Evolutionary conservation across 2,797 vertebrate species (phyloP).

Genomic region (Brotogeris chrysoptera): DNA sequence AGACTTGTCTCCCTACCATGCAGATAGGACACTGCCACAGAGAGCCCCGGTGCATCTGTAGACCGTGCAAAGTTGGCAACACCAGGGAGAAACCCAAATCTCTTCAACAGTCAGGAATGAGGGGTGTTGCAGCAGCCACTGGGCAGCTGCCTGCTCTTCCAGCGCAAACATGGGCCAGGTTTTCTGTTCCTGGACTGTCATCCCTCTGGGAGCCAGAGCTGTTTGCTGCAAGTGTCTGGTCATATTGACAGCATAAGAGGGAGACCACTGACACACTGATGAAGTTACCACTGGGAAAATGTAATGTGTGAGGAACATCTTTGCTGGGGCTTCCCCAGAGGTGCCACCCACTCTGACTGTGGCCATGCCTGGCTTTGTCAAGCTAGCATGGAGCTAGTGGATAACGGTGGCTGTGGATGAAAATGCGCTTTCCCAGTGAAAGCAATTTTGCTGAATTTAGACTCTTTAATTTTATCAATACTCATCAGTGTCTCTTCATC

Average conservation of each 20-base stretch:
- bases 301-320: neutral
- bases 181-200: neutral
- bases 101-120: neutral
- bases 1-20: neutral
- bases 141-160: neutral
- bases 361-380: neutral
- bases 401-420: neutral
- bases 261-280: neutral
- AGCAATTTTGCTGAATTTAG: conserved; percentile 47
- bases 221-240: neutral
- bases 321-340: neutral
- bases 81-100: neutral
- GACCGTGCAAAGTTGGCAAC: neutral
- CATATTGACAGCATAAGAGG: neutral
- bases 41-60: neutral
- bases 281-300: neutral
- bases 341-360: neutral
- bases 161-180: neutral
- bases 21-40: neutral
- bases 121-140: neutral
- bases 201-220: neutral
- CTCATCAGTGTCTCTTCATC: conserved; percentile 65
- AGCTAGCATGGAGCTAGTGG: neutral
- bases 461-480: conserved; percentile 64
- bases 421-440: neutral